These are phyloP conservation scores for Euzetes globulus DNA, from an alignment of 2,888 invertebrate species.

Conservation along the genomic window DNA sequence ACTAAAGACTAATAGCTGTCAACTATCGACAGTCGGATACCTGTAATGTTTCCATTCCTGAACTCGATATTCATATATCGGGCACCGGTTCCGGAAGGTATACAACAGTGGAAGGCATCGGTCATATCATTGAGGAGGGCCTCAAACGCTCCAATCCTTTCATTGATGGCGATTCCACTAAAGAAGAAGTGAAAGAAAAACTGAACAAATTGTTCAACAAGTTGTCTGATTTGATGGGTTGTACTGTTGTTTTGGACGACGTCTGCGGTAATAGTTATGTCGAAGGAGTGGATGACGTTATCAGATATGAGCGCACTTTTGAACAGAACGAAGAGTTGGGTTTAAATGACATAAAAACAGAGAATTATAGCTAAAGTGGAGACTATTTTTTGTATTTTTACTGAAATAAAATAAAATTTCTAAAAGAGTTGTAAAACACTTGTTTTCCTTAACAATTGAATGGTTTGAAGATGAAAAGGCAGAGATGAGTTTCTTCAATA, in stretches of 20 bases:
- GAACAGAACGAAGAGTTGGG: constrained; percentile 95
- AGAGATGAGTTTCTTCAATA: too few species aligned
- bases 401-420: too few species aligned
- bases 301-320: constrained; percentile 68
- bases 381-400: background rate
- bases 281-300: constrained; percentile 56
- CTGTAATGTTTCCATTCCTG: constrained; percentile 69
- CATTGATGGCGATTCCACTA: constrained; percentile 49
- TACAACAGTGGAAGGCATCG: constrained; percentile 86
- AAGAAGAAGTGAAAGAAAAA: constrained; percentile 52
- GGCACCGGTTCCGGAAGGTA: constrained; percentile 82
- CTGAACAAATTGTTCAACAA: constrained; percentile 59
- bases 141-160: constrained; percentile 49
- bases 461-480: too few species aligned
- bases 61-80: constrained; percentile 78
- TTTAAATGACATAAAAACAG: constrained; percentile 89
- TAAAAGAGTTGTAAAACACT: too few species aligned
- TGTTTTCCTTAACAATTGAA: too few species aligned
- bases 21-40: constrained; percentile 62
- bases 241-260: constrained; percentile 79
- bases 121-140: constrained; percentile 69
- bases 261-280: constrained; percentile 96
- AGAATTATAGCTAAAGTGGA: constrained; percentile 57
- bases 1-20: background rate
- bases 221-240: constrained; percentile 47